These are phyloP conservation scores for Itoplectis maculator DNA, from an alignment of 2,888 invertebrate species.

Conservation along the genomic window DNA sequence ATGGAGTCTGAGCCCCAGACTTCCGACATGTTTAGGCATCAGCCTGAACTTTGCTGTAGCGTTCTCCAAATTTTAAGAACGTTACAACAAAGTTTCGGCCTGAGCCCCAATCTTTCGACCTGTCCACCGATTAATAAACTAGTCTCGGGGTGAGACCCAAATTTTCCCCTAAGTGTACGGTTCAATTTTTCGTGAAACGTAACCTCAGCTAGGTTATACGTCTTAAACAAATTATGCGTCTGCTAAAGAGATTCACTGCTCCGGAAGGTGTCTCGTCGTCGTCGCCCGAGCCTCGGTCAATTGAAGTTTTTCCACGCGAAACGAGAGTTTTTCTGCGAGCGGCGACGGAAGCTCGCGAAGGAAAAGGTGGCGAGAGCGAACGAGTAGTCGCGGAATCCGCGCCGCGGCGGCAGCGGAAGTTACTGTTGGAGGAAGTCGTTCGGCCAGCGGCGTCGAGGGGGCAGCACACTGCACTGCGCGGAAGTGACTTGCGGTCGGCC, in stretches of 20 bases:
- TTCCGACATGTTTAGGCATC: too few species aligned
- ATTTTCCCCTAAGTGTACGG: too few species aligned
- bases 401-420: too few species aligned
- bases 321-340: slow-evolving; percentile 23
- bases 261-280: background rate
- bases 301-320: slow-evolving; percentile 33
- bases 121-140: too few species aligned
- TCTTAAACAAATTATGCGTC: background rate
- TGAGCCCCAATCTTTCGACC: too few species aligned
- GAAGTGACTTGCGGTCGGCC: slow-evolving; percentile 65
- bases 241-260: background rate
- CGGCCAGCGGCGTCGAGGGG: slow-evolving; percentile 49
- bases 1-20: too few species aligned
- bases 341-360: slow-evolving; percentile 63
- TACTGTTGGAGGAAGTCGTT: slow-evolving; percentile 56
- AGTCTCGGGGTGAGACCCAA: too few species aligned
- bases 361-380: slow-evolving; percentile 57
- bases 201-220: too few species aligned
- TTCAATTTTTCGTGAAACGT: too few species aligned
- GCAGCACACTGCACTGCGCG: slow-evolving; percentile 54
- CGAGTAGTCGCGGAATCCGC: slow-evolving; percentile 28
- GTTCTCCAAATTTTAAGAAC: too few species aligned
- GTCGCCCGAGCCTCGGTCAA: slow-evolving; percentile 40
- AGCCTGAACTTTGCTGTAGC: too few species aligned
- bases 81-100: too few species aligned